Conservation (phyloP, 2,888 invertebrate species). For the Glyphotaelius pellucidus region DNA sequence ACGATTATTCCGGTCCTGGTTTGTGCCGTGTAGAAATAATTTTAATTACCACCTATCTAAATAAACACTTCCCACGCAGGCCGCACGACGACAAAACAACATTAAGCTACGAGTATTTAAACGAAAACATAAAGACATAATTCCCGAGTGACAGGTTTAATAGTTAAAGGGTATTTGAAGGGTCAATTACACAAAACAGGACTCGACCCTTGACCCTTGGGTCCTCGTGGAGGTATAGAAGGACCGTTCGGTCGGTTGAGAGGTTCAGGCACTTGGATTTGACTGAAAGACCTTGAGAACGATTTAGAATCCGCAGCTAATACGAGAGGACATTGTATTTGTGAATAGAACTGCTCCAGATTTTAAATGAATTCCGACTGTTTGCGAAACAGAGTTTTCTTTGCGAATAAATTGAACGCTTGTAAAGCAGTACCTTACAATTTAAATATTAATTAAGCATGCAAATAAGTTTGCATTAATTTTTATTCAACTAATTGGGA, state of each 20-base stretch:
- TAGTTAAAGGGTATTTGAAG: constrained; percentile 29
- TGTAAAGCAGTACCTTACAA: not conserved
- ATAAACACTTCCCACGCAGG: not conserved
- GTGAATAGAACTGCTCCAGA: not conserved
- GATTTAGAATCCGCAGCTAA: not conserved
- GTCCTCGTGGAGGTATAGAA: not conserved
- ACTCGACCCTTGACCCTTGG: constrained; percentile 19
- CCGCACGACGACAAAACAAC: not conserved
- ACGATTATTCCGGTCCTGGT: not conserved
- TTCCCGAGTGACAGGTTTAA: constrained; percentile 30
- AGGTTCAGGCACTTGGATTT: not conserved
- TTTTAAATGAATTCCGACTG: not conserved
- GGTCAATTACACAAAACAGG: constrained; percentile 24
- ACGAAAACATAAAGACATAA: constrained; percentile 17
- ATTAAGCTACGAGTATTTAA: not conserved
- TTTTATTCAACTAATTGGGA: no score
- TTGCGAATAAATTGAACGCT: not conserved
- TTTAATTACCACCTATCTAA: not conserved
- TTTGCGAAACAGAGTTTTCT: not conserved
- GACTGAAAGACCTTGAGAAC: not conserved
- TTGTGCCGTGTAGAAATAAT: not conserved
- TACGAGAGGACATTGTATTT: not conserved
- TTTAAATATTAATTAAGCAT: no score
- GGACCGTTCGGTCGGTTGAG: not conserved
- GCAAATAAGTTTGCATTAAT: no score